These are phyloP conservation scores for Dendrolimus pini DNA, from an alignment of 2,888 invertebrate species.

Conservation along the genomic window DNA sequence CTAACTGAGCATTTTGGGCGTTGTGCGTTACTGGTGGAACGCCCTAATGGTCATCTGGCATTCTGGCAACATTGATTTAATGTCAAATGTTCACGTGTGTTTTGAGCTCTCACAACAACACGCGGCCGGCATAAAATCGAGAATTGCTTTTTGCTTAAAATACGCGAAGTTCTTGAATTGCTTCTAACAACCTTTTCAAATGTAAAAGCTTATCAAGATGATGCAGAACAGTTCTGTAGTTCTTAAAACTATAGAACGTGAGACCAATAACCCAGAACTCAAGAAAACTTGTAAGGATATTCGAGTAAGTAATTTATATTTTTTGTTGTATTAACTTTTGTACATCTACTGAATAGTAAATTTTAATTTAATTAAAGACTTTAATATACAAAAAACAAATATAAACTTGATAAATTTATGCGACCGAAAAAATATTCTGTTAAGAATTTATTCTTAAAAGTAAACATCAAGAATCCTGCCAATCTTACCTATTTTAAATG, in stretches of 20 bases:
- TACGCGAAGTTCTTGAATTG: background rate
- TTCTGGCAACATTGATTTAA: too few species aligned
- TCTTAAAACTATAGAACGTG: constrained; percentile 27
- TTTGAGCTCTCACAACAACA: constrained; percentile 12
- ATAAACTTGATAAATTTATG: too few species aligned
- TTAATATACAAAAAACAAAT: too few species aligned
- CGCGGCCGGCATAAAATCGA: constrained; percentile 18
- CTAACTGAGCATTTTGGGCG: too few species aligned
- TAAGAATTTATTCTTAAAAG: too few species aligned
- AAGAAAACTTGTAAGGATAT: constrained; percentile 38
- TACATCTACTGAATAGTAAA: background rate
- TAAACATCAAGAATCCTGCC: too few species aligned
- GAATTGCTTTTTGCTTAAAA: background rate
- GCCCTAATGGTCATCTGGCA: too few species aligned
- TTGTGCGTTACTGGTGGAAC: too few species aligned
- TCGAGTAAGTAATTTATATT: constrained; percentile 32
- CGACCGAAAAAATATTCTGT: too few species aligned
- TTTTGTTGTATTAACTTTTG: background rate
- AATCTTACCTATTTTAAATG: too few species aligned
- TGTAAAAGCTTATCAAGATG: background rate
- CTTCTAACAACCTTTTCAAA: background rate
- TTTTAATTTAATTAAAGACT: background rate
- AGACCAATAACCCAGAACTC: constrained; percentile 37
- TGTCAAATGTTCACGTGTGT: constrained; percentile 22
- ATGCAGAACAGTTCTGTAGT: constrained; percentile 3